phyloP scores from a whole-genome alignment of 2,113 vertebrate species.

The Mormoops blainvillei region DNA sequence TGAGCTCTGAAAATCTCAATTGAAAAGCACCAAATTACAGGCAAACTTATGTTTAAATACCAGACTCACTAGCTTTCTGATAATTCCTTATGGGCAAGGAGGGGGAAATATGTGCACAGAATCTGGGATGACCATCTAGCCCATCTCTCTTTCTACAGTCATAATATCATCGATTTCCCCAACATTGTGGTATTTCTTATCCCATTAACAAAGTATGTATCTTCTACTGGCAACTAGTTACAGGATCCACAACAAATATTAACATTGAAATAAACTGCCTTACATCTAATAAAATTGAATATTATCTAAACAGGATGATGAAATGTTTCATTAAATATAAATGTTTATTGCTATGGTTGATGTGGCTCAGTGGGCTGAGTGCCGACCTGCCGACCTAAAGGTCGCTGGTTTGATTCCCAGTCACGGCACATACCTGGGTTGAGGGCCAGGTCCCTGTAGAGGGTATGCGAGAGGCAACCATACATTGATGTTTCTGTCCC shows the following conservation, averaged over 20 bases:
- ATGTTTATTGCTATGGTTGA: no score
- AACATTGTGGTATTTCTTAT: not conserved
- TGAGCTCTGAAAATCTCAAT: slow-evolving; percentile 57
- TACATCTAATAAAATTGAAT: not conserved
- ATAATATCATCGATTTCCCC: not conserved
- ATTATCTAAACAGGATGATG: not conserved
- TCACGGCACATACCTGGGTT: no score
- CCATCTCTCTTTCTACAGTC: not conserved
- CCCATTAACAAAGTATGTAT: not conserved
- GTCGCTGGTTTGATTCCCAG: no score
- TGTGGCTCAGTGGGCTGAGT: no score
- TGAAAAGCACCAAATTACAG: slow-evolving; percentile 61
- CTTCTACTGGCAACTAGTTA: not conserved
- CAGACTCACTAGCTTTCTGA: slow-evolving; percentile 26
- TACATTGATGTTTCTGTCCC: no score
- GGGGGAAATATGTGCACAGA: not conserved
- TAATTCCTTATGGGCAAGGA: not conserved
- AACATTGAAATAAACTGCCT: not conserved
- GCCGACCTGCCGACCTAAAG: no score
- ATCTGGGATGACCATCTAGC: not conserved
- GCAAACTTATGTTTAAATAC: slow-evolving; percentile 60
- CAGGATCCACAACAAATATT: not conserved
- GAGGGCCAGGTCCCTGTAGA: no score
- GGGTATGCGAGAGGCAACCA: no score
- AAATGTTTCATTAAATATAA: not conserved